These are phyloP conservation scores for Drosophila borborema DNA, from an alignment of 2,888 invertebrate species.

Conservation along the genomic window DNA sequence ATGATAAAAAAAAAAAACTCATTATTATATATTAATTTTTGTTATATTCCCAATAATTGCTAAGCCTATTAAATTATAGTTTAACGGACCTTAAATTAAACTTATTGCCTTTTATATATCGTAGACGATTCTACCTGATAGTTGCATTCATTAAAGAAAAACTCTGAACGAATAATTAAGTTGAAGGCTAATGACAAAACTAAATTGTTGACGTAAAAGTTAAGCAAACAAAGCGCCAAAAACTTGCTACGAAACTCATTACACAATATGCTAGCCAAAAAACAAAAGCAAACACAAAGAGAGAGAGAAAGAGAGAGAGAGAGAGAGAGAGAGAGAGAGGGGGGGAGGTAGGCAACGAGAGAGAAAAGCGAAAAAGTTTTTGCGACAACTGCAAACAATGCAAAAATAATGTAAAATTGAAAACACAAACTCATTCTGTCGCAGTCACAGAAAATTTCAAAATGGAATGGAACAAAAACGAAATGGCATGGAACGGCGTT, in stretches of 20 bases:
- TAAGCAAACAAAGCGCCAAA: constrained; percentile 34
- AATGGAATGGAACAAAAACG: constrained; percentile 15
- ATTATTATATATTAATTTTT: too few species aligned
- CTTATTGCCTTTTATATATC: not conserved
- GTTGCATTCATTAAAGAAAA: constrained; percentile 7
- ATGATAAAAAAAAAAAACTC: too few species aligned
- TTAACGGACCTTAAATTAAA: too few species aligned
- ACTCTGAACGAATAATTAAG: constrained; percentile 46
- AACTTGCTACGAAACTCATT: constrained; percentile 36
- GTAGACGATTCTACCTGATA: not conserved
- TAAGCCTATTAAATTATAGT: too few species aligned
- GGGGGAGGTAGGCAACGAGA: not conserved
- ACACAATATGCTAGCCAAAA: constrained; percentile 41
- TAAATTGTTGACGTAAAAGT: constrained; percentile 55
- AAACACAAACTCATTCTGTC: constrained; percentile 25
- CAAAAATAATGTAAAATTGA: constrained; percentile 52
- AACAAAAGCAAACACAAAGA: not conserved
- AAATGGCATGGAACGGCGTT: constrained; percentile 18
- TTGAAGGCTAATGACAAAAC: constrained; percentile 48
- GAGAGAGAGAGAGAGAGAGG: not conserved
- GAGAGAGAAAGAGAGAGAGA: not conserved
- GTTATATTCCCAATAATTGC: too few species aligned
- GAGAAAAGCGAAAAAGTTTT: constrained; percentile 20
- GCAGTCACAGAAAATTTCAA: not conserved
- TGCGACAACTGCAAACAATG: constrained; percentile 56